A percentile compares a stretch with the other conserved stretches of the same genome.
These are phyloP conservation scores for Percina caprodes DNA, from an alignment of 2,113 vertebrate genomes.

Conservation along the genomic window DNA sequence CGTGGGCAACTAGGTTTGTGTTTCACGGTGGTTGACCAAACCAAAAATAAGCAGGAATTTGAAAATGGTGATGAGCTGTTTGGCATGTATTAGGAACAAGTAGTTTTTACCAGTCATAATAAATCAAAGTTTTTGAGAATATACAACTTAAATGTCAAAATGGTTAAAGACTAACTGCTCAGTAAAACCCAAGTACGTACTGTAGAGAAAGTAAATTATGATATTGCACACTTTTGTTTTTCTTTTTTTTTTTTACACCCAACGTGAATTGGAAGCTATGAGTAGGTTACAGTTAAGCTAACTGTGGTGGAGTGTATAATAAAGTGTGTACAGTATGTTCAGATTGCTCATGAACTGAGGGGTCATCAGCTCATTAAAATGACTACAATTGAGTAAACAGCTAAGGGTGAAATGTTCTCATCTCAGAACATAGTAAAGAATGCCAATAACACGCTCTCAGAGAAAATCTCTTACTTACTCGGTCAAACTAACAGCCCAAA, in stretches of 20 bases:
- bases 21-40: background rate
- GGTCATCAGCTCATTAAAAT: background rate
- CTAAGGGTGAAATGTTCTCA: background rate
- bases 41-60: background rate
- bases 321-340: background rate
- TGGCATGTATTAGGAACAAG: background rate
- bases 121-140: conserved; percentile 3
- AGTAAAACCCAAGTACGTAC: background rate
- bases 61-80: conserved; percentile 1
- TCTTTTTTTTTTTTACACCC: conserved; percentile 2
- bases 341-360: background rate
- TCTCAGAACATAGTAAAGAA: background rate
- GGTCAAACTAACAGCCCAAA: background rate
- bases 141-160: background rate
- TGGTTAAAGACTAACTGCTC: background rate
- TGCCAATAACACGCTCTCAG: background rate
- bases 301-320: background rate
- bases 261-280: no score
- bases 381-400: background rate
- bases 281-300: background rate
- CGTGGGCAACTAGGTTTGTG: background rate
- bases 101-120: background rate
- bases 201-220: background rate
- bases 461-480: background rate
- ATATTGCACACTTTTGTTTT: background rate